Conservation (phyloP, 2,888 invertebrate species). For the Ornithoptera alexandrae region DNA sequence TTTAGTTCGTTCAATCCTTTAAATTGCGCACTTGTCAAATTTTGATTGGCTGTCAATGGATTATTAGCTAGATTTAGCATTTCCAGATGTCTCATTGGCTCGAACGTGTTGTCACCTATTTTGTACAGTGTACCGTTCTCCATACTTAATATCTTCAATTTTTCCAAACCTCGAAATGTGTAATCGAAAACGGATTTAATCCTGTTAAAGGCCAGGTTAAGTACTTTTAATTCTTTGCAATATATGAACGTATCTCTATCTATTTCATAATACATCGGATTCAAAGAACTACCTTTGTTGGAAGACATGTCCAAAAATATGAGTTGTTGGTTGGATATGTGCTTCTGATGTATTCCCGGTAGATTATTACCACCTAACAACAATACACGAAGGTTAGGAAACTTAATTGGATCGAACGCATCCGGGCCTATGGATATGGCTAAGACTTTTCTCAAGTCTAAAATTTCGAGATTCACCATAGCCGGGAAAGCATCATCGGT, state of each 20-base stretch:
- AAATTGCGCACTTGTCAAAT: slow-evolving; percentile 64
- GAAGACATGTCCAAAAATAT: slow-evolving; percentile 74
- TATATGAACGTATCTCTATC: slow-evolving; percentile 71
- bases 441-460: slow-evolving; percentile 78
- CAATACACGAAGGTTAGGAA: slow-evolving; percentile 76
- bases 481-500: slow-evolving; percentile 71
- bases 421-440: slow-evolving; percentile 68
- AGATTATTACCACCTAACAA: slow-evolving; percentile 77
- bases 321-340: slow-evolving; percentile 69
- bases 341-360: slow-evolving; percentile 72
- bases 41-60: slow-evolving; percentile 63
- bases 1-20: slow-evolving; percentile 71
- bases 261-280: slow-evolving; percentile 74
- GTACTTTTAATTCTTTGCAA: slow-evolving; percentile 65
- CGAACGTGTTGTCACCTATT: slow-evolving; percentile 72
- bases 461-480: slow-evolving; percentile 75
- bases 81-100: slow-evolving; percentile 60
- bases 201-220: slow-evolving; percentile 78
- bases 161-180: slow-evolving; percentile 73
- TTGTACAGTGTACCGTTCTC: slow-evolving; percentile 76
- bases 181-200: slow-evolving; percentile 72
- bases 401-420: slow-evolving; percentile 65
- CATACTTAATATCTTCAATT: slow-evolving; percentile 71
- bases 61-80: slow-evolving; percentile 79
- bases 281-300: slow-evolving; percentile 66